Conservation (phyloP, 2,888 invertebrate species). For the Rhagonycha fulva region DNA sequence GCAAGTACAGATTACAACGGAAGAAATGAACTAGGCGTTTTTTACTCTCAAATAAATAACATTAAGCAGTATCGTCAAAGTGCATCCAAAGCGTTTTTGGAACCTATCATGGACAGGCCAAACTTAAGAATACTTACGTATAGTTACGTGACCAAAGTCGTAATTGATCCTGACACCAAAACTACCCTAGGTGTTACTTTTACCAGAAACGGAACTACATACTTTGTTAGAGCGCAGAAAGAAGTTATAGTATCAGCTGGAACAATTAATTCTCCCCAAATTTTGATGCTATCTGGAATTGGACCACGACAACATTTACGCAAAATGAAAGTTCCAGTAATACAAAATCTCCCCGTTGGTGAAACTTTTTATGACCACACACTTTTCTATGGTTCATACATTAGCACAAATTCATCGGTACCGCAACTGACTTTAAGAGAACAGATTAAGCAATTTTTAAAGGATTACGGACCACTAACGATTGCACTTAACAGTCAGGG, state of each 20-base stretch:
- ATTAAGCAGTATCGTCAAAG: slow-evolving; percentile 63
- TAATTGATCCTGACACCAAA: slow-evolving; percentile 64
- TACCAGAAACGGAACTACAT: slow-evolving; percentile 60
- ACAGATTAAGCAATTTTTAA: slow-evolving; percentile 32
- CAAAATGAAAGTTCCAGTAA: slow-evolving; percentile 61
- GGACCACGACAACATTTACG: slow-evolving; percentile 66
- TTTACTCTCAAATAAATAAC: slow-evolving; percentile 65
- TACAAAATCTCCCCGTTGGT: slow-evolving; percentile 73
- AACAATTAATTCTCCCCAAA: slow-evolving; percentile 78
- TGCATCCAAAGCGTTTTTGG: slow-evolving; percentile 74
- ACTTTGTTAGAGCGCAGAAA: slow-evolving; percentile 61
- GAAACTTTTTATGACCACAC: slow-evolving; percentile 78
- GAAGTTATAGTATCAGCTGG: slow-evolving; percentile 81
- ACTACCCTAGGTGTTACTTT: slow-evolving; percentile 70
- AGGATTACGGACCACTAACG: slow-evolving; percentile 34
- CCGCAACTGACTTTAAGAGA: slow-evolving; percentile 7
- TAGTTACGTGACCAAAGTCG: slow-evolving; percentile 68
- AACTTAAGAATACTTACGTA: slow-evolving; percentile 73
- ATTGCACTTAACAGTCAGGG: slow-evolving; percentile 38
- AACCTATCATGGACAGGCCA: slow-evolving; percentile 63
- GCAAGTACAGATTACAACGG: slow-evolving; percentile 59
- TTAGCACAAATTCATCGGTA: slow-evolving; percentile 60
- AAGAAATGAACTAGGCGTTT: slow-evolving; percentile 65
- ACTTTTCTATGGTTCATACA: slow-evolving; percentile 69
- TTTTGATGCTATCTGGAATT: slow-evolving; percentile 82